phyloP scores from a whole-genome alignment of 2,888 invertebrate genomes.

The Seira musarum region DNA sequence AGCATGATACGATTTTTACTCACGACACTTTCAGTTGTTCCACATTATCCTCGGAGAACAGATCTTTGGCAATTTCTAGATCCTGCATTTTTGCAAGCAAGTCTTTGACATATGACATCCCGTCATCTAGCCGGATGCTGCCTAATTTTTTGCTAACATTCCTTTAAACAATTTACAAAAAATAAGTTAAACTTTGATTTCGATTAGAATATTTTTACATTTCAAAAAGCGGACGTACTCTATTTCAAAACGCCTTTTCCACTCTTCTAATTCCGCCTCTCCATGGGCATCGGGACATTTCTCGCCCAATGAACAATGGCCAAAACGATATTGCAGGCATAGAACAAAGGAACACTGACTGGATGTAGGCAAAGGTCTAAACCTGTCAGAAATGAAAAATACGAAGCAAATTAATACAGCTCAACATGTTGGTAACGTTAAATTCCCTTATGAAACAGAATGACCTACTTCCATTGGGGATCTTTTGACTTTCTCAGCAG shows the following conservation, averaged over 20 bases:
- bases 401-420: not conserved
- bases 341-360: slow-evolving; percentile 64
- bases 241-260: slow-evolving; percentile 75
- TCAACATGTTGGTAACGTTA: not conserved
- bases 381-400: slow-evolving; percentile 38
- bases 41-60: slow-evolving; percentile 57
- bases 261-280: slow-evolving; percentile 80
- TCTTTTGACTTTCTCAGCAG: slow-evolving; percentile 57
- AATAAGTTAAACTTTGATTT: not conserved
- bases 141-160: slow-evolving; percentile 48
- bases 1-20: slow-evolving; percentile 32
- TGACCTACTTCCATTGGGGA: slow-evolving; percentile 65
- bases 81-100: slow-evolving; percentile 52
- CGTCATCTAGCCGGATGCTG: slow-evolving; percentile 58
- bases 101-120: slow-evolving; percentile 53
- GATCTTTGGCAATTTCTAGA: slow-evolving; percentile 39
- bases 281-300: slow-evolving; percentile 85
- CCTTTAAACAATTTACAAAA: slow-evolving; percentile 28
- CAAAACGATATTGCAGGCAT: slow-evolving; percentile 71
- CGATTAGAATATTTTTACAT: slow-evolving; percentile 12
- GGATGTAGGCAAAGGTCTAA: slow-evolving; percentile 61
- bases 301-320: slow-evolving; percentile 79
- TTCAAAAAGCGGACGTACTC: slow-evolving; percentile 49
- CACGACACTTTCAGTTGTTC: slow-evolving; percentile 62
- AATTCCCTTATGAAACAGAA: not conserved